Conservation (phyloP, 2,113 vertebrate genomes). For the Mus spicilegus region DNA sequence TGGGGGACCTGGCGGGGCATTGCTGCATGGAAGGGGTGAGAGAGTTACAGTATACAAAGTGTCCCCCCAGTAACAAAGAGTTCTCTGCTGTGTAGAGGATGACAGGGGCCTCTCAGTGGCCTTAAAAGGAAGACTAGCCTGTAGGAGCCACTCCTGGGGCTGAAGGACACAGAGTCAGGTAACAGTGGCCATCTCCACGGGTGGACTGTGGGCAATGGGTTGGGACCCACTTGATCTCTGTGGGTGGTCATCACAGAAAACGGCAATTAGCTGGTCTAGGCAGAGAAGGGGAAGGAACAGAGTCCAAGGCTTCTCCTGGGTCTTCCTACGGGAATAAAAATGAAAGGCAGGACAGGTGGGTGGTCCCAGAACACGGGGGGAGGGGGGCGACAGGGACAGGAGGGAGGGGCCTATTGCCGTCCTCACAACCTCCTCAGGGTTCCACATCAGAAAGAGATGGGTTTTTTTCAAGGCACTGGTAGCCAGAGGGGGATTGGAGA, state of each 20-base stretch:
- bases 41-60: too few relatives aligned
- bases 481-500: constrained; percentile 81
- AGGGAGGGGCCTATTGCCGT: not conserved
- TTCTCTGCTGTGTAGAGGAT: not conserved
- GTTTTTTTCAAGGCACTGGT: constrained; percentile 1
- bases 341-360: not conserved
- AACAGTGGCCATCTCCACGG: not conserved
- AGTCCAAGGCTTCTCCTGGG: rapidly evolving
- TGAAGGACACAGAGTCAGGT: not conserved
- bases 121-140: not conserved
- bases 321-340: not conserved
- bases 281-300: not conserved
- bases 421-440: not conserved
- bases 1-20: not conserved
- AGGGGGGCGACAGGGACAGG: too few relatives aligned
- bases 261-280: rapidly evolving
- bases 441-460: not conserved
- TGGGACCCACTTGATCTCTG: not conserved
- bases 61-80: not conserved
- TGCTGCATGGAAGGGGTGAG: rapidly evolving
- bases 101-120: rapidly evolving
- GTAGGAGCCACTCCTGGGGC: rapidly evolving
- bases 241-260: not conserved
- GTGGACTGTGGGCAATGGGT: not conserved
- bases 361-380: rapidly evolving